These are phyloP conservation scores for Sphinx pinastri DNA, from an alignment of 2,888 invertebrate genomes.

Conservation along the genomic window DNA sequence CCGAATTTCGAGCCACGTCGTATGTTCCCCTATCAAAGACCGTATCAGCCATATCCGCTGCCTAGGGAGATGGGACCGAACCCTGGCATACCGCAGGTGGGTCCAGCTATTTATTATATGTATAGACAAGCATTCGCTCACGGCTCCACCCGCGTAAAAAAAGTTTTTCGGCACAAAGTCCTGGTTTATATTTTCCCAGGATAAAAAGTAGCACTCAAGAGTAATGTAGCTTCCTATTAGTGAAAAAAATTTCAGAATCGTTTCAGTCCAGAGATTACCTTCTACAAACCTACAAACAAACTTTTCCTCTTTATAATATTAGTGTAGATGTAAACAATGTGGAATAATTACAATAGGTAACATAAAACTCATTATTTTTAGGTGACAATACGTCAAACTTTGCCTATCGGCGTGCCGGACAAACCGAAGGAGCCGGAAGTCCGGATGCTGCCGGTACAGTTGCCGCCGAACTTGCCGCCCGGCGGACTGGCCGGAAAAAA, in stretches of 20 bases:
- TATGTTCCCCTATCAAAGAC: slow-evolving; percentile 50
- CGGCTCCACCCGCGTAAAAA: too few relatives aligned
- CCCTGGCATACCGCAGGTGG: slow-evolving; percentile 56
- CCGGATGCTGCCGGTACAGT: slow-evolving; percentile 69
- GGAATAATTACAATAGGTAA: too few relatives aligned
- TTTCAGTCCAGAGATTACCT: too few relatives aligned
- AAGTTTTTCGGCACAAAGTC: too few relatives aligned
- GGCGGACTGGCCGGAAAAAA: slow-evolving; percentile 81
- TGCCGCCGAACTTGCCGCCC: slow-evolving; percentile 62
- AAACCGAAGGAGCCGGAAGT: slow-evolving; percentile 62
- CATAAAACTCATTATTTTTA: not conserved
- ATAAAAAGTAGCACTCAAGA: too few relatives aligned
- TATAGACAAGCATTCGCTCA: too few relatives aligned
- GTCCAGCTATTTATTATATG: not conserved
- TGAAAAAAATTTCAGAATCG: too few relatives aligned
- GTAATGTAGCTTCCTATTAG: too few relatives aligned
- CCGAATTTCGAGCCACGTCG: slow-evolving; percentile 56
- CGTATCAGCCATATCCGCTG: slow-evolving; percentile 54
- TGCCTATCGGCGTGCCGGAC: slow-evolving; percentile 42
- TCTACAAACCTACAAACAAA: too few relatives aligned
- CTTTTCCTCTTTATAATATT: too few relatives aligned
- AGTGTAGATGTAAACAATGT: too few relatives aligned
- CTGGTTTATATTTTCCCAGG: too few relatives aligned
- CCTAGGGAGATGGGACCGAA: slow-evolving; percentile 60
- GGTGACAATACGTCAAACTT: slow-evolving; percentile 63